These are phyloP conservation scores for Napeogenes sylphis DNA, from an alignment of 2,888 invertebrate species.

Conservation along the genomic window DNA sequence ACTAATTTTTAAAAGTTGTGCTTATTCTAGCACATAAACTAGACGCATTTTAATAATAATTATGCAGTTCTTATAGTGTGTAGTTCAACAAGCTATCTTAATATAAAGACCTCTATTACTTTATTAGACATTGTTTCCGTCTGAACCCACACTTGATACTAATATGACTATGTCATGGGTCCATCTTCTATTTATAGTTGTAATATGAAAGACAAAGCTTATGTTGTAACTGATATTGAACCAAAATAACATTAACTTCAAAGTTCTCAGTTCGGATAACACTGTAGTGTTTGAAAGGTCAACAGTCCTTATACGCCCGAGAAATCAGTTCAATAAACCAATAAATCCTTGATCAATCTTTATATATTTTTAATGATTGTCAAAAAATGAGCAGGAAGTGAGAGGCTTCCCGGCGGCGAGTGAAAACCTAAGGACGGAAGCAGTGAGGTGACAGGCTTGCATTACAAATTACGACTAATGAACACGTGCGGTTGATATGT, in stretches of 20 bases:
- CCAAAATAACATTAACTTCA: no score
- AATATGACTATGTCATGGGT: background rate
- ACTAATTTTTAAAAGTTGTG: no score
- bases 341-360: conserved; percentile 33
- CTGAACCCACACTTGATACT: background rate
- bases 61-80: background rate
- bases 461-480: conserved; percentile 71
- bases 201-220: background rate
- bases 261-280: no score
- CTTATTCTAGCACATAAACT: background rate
- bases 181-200: background rate
- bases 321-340: conserved; percentile 21
- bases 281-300: no score
- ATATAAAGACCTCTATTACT: conserved; percentile 6
- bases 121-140: conserved; percentile 4
- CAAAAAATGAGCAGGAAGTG: conserved; percentile 71
- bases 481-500: conserved; percentile 36
- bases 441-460: conserved; percentile 56
- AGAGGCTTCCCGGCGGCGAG: conserved; percentile 63
- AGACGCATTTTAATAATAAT: background rate
- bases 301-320: background rate
- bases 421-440: conserved; percentile 68
- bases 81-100: background rate
- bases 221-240: background rate
- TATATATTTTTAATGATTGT: conserved; percentile 60